These are phyloP conservation scores for Aquatica leii DNA, from an alignment of 2,888 invertebrate species.

Conservation along the genomic window DNA sequence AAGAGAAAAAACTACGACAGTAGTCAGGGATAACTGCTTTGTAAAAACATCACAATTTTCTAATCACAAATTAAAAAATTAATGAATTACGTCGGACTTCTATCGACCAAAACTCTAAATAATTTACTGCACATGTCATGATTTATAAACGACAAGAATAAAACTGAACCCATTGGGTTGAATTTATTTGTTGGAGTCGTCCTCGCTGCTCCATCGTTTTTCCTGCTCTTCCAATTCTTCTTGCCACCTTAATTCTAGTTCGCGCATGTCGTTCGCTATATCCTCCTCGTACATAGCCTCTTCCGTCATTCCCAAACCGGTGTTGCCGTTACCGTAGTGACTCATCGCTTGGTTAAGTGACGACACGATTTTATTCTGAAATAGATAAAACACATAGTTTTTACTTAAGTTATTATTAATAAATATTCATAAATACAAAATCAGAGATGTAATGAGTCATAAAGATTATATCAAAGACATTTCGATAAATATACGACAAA, in stretches of 20 bases:
- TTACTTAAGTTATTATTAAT: no score
- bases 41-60: no score
- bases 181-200: slow-evolving; percentile 61
- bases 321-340: slow-evolving; percentile 46
- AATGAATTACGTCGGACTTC: slow-evolving; percentile 9
- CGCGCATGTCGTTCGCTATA: slow-evolving; percentile 73
- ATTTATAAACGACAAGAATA: slow-evolving; percentile 25
- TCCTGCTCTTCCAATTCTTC: slow-evolving; percentile 72
- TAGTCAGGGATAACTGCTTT: no score
- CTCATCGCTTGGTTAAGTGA: slow-evolving; percentile 51
- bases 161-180: slow-evolving; percentile 59
- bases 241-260: slow-evolving; percentile 70
- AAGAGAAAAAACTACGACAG: no score
- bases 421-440: no score
- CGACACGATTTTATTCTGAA: slow-evolving; percentile 58
- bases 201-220: slow-evolving; percentile 69
- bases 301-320: slow-evolving; percentile 52
- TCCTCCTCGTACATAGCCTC: slow-evolving; percentile 70
- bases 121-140: slow-evolving; percentile 20
- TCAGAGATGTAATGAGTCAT: no score
- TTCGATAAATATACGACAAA: no score
- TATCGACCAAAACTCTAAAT: slow-evolving; percentile 8
- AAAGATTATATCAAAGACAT: no score
- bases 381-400: not conserved
- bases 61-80: no score